Evolutionary conservation across 2,888 invertebrate species (phyloP), one percentile per base, ranked within the genome.

Genomic region (Slavum lentiscoides): DNA sequence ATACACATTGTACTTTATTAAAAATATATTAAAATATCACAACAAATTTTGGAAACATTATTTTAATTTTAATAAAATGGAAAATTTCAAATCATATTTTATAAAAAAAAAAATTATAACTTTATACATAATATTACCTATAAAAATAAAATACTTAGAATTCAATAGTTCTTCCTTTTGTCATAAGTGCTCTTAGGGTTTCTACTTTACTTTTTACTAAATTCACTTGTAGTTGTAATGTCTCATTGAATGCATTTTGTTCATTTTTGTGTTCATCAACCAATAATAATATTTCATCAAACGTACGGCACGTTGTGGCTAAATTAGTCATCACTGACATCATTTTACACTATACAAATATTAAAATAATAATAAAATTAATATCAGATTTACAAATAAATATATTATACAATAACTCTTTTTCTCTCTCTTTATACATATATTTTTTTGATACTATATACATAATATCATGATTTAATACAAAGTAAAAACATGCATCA

Each of bases 181-280:
- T 80, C 13, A 70, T 64, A 55, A 80, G 37, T 23, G 77, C 77
- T 39, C 30, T 39, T 64, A 80, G 21, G 9, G 77, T 80, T 80
- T 80, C 62, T 39, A 80, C 39, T 72, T 64, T 80, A 19, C 70
- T 80, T 70, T 70, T 70, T 6, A 70, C 70, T 64, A 80, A 23
- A 55, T 72, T 80, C 1, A 80, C 70, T 55, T 80, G 77, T 15
- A 80, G 37, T 55, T 70, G 77, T 80, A 80, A 80, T 55, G 55
- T 62, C 43, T 80, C 64, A 37, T 55, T n/a, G 5, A 55, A 70
- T 64, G 15, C 55, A 19, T 13, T 43, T 64, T 70, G 77, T 53
- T 80, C 58, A 23, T 70, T 80, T 70, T 17, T 80, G 13, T 64
- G 53, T 39, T 80, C 11, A 7, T 21, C 19, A 19, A 64, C 30